Base-by-base conservation (phyloP, 2,888 invertebrate species). In the Ennomos fuscantarius region DNA sequence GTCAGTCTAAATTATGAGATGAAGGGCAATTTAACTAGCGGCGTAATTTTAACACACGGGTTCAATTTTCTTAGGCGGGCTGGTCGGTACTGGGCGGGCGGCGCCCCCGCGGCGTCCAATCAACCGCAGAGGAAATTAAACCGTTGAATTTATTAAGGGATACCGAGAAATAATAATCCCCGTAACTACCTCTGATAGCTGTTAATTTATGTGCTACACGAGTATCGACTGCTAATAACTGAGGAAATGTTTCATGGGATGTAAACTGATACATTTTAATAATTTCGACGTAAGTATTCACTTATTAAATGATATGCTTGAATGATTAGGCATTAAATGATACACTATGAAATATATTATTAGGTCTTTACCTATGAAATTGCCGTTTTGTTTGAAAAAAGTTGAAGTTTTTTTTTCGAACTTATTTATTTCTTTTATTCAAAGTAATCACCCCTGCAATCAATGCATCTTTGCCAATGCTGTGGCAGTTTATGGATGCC, bases 101-200 rank as follows among this genome's bases (percentile, higher is more conserved):
- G 54, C 52, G 58, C 65, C 74, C 77, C 75, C 66, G 72, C 70
- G 70, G 79, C 76, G 76, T 74, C 77, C 81, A 81, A 81, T 84
- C 84, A 79, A 73, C 82, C 82, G 75, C 83, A 82, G 80, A 85
- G 85, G 85, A 86, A 86, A 86, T 86, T 83, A 86, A 84, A 84
- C 82, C 79, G 78, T 79, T 81, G 77, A 83, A 86, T 84, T 76
- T 84, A 84, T 84, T 83, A 84, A 79, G 72, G 72, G 74, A 69
- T 72, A 72, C 70, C 62, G 66, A 62, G 67, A 68, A 73, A 71
- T 76, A 78, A 73, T 75, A 74, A 74, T 70, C 69, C 71, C 70
- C 68, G 66, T 65, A 72, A 74, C 73, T 66, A 71, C 55, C 70
- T 68, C 67, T 60, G 66, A 73, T 74, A 69, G 54, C 66, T 65